Base-by-base conservation (phyloP, 1,140 invertebrate genomes). In the Pristionchus pacificus region DNA sequence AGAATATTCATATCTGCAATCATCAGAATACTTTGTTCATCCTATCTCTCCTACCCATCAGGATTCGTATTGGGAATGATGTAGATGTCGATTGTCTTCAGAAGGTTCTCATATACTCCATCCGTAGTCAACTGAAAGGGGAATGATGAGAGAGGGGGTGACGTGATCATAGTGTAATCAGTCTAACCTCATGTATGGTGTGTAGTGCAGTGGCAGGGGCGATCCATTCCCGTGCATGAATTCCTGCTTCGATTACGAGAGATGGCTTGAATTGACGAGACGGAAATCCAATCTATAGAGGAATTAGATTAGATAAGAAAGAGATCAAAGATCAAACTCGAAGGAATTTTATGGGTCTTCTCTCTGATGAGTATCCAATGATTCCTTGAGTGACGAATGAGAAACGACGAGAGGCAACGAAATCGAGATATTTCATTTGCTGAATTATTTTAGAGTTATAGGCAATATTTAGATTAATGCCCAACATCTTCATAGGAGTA, bases 51-150 rank as follows among this genome's bases (percentile, higher is more conserved):
- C n/a, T n/a, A n/a, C n/a, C 86, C 86, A 74, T 87, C 86, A 10
- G 84, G 84, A 72, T 86, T 86, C 27, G 83, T 72, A 0, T 85
- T 76, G 30, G 85, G 85, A n/a, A 84, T 76, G 28, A 86, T 77
- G 58, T 80, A 77, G 49, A 81, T 78, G 63, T 85, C 81, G 71
- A 83, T 84, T 10, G 63, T 69, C 10, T 78, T 64, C 14, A 85
- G 67, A 2, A 85, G 67, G 27, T 62, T 61, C 0, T 19, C 19
- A 30, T 71, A 65, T 24, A 27, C 55, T 10, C 63, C 62, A 49
- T 75, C 33, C 2, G 31, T 71, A 0, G 58, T 30, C 30, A 74
- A 33, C 69, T 73, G 67, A 63, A 69, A 1, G 15, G 25, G 60
- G 29, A 25, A 27, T 10, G 60, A 65, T 65, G 27, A 65, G 60